A percentile compares a stretch with the other conserved stretches of the same genome.
Conservation (phyloP, 1,140 invertebrate genomes). For the Lepidotrigona ventralis region DNA sequence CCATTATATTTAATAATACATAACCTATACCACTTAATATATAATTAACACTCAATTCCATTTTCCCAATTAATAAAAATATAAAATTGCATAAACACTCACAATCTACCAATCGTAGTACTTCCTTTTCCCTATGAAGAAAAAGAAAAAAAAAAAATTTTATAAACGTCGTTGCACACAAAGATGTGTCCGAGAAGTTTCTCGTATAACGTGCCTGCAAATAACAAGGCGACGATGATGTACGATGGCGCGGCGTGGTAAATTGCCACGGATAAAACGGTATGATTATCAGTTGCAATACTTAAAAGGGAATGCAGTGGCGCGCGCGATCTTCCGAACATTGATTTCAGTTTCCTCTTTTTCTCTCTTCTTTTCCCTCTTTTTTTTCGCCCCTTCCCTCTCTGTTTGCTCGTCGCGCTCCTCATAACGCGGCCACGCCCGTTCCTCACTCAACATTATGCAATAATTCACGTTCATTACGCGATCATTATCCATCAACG, state of each 20-base stretch:
- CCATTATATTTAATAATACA: too few relatives aligned
- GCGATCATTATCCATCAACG: constrained; percentile 28
- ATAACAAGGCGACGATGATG: constrained; percentile 32
- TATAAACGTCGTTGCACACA: background rate
- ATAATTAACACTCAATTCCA: too few relatives aligned
- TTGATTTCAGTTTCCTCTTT: constrained; percentile 16
- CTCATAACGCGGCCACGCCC: constrained; percentile 33
- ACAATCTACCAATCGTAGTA: too few relatives aligned
- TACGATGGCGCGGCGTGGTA: constrained; percentile 14
- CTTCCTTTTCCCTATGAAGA: too few relatives aligned
- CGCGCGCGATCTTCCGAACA: constrained; percentile 10
- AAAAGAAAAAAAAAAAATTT: background rate
- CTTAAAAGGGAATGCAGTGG: constrained; percentile 14
- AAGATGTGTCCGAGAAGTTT: background rate
- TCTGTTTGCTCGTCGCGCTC: background rate
- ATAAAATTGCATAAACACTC: too few relatives aligned
- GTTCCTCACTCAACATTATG: constrained; percentile 9
- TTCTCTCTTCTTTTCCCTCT: background rate
- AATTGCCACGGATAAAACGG: constrained; percentile 29
- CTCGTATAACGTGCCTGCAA: constrained; percentile 5
- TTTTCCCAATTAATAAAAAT: too few relatives aligned
- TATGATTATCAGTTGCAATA: constrained; percentile 27
- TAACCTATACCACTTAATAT: too few relatives aligned
- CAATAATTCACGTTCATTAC: constrained; percentile 42
- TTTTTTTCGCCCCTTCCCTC: background rate